Evolutionary conservation across 1,140 invertebrate genomes (phyloP), one percentile per base, ranked within the genome.

Genomic region (Samia ricini): DNA sequence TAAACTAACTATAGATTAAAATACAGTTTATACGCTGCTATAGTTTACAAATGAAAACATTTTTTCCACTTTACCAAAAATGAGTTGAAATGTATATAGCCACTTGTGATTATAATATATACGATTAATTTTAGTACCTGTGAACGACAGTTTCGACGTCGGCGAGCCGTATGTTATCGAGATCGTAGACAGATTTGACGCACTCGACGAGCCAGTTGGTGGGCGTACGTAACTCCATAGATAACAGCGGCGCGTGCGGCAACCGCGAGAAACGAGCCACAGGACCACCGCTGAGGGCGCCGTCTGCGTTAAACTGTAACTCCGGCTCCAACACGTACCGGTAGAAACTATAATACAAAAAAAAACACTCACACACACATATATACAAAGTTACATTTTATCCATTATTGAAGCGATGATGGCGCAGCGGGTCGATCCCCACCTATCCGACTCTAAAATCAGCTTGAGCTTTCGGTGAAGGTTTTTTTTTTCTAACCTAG

Each of bases 171-270:
- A 99, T 99, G 86, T 99, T 99, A 85, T 99, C 99, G 69, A 99
- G 93, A 92, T 99, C 99, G 91, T 99, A 98, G 18, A 97, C 95
- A 26, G 98, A 97, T 65, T 94, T 93, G 5, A 99, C 96, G 63
- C 97, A 95, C 92, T 99, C 98, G 0, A 99, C 98, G 69, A 99
- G 92, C 99, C 99, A 99, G 90, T 99, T 98, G 85, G 99, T 97
- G n/a, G 99, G 98, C 26, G 98, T 96, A 71, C 97, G 95, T 89
- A 99, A 94, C 79, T 97, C 97, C 87, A 99, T 93, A 0, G 98
- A 99, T n/a, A 99, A 93, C 59, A 99, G 89, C 36, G 98, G 96
- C 60, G 97, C 96, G 65, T 95, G 94, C 1, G 99, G 98, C 82
- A 99, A 91, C 49, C 97, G 95, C 4, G 93, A 93, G 89, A 99